phyloP scores from a whole-genome alignment of 2,888 invertebrate species.

The Lochmaea crataegi region DNA sequence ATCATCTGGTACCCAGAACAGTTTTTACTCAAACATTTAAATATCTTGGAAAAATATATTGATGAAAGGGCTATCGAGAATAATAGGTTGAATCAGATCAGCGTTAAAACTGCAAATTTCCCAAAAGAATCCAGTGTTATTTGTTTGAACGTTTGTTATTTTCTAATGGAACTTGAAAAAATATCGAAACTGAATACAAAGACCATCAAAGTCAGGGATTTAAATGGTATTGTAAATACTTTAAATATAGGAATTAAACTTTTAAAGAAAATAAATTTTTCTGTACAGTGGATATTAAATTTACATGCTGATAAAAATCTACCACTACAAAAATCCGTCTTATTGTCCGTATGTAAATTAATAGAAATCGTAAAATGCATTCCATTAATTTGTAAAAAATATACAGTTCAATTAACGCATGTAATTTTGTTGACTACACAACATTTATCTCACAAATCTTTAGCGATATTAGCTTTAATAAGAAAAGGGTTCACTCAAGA shows the following conservation, averaged over 20 bases:
- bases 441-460: slow-evolving; percentile 80
- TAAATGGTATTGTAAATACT: slow-evolving; percentile 67
- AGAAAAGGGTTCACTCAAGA: slow-evolving; percentile 73
- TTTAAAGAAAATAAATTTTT: slow-evolving; percentile 65
- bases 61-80: slow-evolving; percentile 64
- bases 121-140: slow-evolving; percentile 71
- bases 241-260: slow-evolving; percentile 68
- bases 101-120: slow-evolving; percentile 70
- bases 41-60: slow-evolving; percentile 69
- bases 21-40: slow-evolving; percentile 77
- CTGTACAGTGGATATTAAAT: slow-evolving; percentile 73
- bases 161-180: slow-evolving; percentile 74
- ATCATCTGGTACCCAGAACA: slow-evolving; percentile 87
- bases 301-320: slow-evolving; percentile 76
- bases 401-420: slow-evolving; percentile 77
- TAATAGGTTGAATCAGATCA: slow-evolving; percentile 70
- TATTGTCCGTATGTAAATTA: slow-evolving; percentile 81
- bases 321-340: slow-evolving; percentile 81
- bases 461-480: slow-evolving; percentile 74
- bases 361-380: slow-evolving; percentile 85
- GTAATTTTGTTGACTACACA: slow-evolving; percentile 82
- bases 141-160: slow-evolving; percentile 67
- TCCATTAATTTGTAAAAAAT: slow-evolving; percentile 75
- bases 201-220: slow-evolving; percentile 68
- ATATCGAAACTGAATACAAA: slow-evolving; percentile 65